Base-by-base conservation (phyloP, 2,113 vertebrate genomes). In the Nanorana parkeri region DNA sequence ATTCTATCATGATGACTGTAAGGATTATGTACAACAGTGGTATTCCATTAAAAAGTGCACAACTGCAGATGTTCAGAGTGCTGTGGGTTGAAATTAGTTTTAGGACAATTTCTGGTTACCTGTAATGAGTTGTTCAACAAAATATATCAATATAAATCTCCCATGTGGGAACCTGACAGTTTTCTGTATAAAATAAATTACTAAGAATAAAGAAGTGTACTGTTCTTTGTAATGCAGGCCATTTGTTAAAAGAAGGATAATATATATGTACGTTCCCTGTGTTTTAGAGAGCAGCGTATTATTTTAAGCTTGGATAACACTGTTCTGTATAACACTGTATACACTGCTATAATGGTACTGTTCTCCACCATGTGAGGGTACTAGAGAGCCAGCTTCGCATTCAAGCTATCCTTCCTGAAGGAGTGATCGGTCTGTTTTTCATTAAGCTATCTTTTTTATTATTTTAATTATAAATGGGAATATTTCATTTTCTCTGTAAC, bases 391-490 rank as follows among this genome's bases (percentile, higher is more conserved):
- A 56, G 54, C 55, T 67, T 75, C 56, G 4, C 19, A 65, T 28
- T 10, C 13, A 0, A 36, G 41, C 11, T 41, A 65, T 73, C 19
- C 6, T 51, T 41, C 19, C 10, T 55, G 19, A 65, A 63, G 65
- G 32, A 81, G 47, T 81, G 58, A 64, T 29, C 26, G 26, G 69
- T 47, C 69, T 81, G 51, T 17, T 56, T 81, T 81, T 81, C 51
- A 81, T 73, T 81, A 73, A 58, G 41, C 56, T 66, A 36, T 36
- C 47, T 32, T 66, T 36, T 74, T 74, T 58, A 76, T 63, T 72
- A 74, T 74, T 74, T 81, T 81, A 73, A 72, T 65, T 67, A 75
- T 75, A 41, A 72, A 74, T 56, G 21, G 11, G 55, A 64, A 71
- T 47, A 72, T 74, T 66, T 74, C 26, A 72, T 65, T 80, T 63